Percentiles rank a stretch among this genome's conserved stretches.
Conservation (phyloP, 2,113 vertebrate species). For the Mionectes macconnelli region DNA sequence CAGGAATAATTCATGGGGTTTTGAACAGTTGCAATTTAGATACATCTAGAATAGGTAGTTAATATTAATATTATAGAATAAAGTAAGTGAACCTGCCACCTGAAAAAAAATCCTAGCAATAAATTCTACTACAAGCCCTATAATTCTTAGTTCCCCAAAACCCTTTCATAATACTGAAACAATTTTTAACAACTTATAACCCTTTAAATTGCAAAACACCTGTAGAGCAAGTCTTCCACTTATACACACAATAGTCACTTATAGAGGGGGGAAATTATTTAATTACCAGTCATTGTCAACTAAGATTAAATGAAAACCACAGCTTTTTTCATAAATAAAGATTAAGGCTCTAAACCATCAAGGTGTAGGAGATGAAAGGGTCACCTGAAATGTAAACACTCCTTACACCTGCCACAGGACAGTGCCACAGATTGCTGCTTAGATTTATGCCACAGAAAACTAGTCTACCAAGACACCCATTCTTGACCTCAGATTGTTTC, state of each 20-base stretch:
- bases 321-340: not conserved
- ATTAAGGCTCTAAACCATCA: not conserved
- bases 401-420: not conserved
- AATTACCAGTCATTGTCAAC: not conserved
- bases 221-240: not conserved
- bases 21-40: not conserved
- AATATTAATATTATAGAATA: not conserved
- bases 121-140: not conserved
- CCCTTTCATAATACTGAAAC: not conserved
- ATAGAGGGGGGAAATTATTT: not conserved
- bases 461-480: not conserved
- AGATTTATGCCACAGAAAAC: not conserved
- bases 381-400: conserved; percentile 19
- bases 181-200: not conserved
- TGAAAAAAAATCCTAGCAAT: not conserved
- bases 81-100: not conserved
- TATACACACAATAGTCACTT: not conserved
- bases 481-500: not conserved
- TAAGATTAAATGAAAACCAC: not conserved
- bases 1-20: not conserved
- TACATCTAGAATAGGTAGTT: not conserved
- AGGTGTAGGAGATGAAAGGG: not conserved
- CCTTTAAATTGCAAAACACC: not conserved
- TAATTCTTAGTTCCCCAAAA: not conserved
- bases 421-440: not conserved